Evolutionary conservation across 2,797 vertebrate genomes (phyloP).

Genomic region (Leptatherina wallacei): DNA sequence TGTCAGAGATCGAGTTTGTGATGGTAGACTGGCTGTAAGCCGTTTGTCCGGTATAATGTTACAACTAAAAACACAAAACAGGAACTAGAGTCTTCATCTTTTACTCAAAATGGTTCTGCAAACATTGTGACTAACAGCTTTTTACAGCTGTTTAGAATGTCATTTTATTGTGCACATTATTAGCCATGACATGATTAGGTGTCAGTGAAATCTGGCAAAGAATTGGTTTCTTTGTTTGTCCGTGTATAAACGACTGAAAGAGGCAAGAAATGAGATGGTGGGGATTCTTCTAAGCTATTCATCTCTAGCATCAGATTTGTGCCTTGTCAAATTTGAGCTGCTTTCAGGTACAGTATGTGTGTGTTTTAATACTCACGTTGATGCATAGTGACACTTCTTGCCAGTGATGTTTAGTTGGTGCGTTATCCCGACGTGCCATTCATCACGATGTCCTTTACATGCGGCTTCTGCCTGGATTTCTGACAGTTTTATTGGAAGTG

Average conservation of each 20-base stretch:
- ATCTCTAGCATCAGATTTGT: slow-evolving; percentile 5
- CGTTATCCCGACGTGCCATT: slow-evolving; percentile 16
- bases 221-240: slow-evolving; percentile 16
- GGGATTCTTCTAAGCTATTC: slow-evolving; percentile 9
- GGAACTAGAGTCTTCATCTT: slow-evolving; percentile 14
- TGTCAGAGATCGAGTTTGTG: slow-evolving; percentile 2
- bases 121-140: slow-evolving; percentile 28
- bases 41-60: slow-evolving; percentile 31
- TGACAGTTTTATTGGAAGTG: slow-evolving; percentile 63
- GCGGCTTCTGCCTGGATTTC: slow-evolving; percentile 21
- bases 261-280: slow-evolving; percentile 3
- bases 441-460: slow-evolving; percentile 19
- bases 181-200: slow-evolving; percentile 23
- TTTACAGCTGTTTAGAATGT: slow-evolving; percentile 16
- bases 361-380: slow-evolving; percentile 5
- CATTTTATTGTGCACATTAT: slow-evolving; percentile 29
- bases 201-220: slow-evolving; percentile 2
- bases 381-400: slow-evolving; percentile 15
- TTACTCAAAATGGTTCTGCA: slow-evolving; percentile 9
- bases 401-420: slow-evolving; percentile 27
- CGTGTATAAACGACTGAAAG: slow-evolving; percentile 2
- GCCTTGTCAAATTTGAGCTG: not conserved
- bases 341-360: not conserved
- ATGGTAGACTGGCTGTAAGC: slow-evolving; percentile 37
- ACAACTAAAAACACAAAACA: slow-evolving; percentile 1